Conservation (phyloP, 30 jellyfish, hydroid and myxozoan species). For the Aurelia sp. region DNA sequence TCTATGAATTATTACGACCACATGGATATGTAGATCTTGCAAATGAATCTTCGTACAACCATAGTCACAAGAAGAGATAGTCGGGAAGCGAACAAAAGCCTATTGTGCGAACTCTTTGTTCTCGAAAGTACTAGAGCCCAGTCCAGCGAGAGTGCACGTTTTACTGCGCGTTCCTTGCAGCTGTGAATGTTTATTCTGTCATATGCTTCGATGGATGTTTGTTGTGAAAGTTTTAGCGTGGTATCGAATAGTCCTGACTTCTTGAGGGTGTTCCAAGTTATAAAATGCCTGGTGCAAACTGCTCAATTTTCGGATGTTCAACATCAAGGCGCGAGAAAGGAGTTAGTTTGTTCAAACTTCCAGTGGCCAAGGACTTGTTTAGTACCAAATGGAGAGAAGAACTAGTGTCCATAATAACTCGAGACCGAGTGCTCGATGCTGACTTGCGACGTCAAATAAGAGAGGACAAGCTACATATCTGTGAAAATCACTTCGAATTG, state of each 20-base stretch:
- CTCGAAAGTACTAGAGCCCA: conserved; percentile 41
- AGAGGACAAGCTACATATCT: conserved; percentile 1
- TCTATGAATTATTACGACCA: too few relatives aligned
- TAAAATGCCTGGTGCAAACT: conserved; percentile 43
- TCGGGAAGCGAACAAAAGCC: conserved; percentile 68
- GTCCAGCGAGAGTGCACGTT: conserved; percentile 41
- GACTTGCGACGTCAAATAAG: conserved; percentile 16
- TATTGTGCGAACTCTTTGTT: conserved; percentile 49
- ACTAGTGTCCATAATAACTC: conserved; percentile 9
- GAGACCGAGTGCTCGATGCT: conserved; percentile 23
- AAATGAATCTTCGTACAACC: neutral
- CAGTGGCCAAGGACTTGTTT: neutral
- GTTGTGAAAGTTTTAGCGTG: neutral
- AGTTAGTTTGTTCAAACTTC: conserved; percentile 30
- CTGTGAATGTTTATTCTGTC: too few relatives aligned
- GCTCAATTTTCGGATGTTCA: conserved; percentile 48
- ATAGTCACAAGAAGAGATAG: conserved; percentile 46
- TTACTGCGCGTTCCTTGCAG: too few relatives aligned
- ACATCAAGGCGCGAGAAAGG: conserved; percentile 46
- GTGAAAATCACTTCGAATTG: conserved; percentile 7
- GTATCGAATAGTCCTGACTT: neutral
- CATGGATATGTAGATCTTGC: too few relatives aligned
- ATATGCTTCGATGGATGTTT: neutral
- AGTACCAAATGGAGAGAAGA: conserved; percentile 51
- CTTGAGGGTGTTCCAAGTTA: neutral